A percentile compares a stretch with the other conserved stretches of the same genome.
Conservation (phyloP, 2,113 vertebrate species). For the Gymnobelideus leadbeateri region DNA sequence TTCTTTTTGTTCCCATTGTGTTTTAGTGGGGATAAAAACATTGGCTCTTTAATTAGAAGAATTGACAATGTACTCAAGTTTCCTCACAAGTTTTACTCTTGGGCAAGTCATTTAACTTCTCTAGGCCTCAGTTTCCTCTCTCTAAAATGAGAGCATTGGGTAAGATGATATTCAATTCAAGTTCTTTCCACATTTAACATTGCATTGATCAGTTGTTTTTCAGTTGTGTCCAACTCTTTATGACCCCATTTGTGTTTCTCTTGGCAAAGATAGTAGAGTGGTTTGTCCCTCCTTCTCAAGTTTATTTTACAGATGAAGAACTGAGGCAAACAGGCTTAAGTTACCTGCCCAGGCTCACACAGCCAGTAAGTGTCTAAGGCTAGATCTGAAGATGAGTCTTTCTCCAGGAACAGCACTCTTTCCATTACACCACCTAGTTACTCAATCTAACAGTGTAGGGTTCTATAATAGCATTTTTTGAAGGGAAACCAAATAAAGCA, state of each 20-base stretch:
- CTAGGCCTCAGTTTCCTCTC: neutral
- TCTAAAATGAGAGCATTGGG: neutral
- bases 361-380: neutral
- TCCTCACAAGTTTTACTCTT: neutral
- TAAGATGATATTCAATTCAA: neutral
- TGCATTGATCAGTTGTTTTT: neutral
- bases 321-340: neutral
- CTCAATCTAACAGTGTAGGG: neutral
- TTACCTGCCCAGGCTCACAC: neutral
- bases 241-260: neutral
- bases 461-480: neutral
- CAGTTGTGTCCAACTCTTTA: neutral
- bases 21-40: neutral
- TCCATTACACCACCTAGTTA: neutral
- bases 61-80: neutral
- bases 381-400: neutral
- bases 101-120: neutral
- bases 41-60: neutral
- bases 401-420: neutral
- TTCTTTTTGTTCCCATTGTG: neutral
- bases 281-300: neutral
- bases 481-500: neutral
- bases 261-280: neutral
- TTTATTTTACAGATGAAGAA: neutral
- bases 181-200: neutral